Base-by-base conservation (phyloP, 2,888 invertebrate species). In the Antitype chi region DNA sequence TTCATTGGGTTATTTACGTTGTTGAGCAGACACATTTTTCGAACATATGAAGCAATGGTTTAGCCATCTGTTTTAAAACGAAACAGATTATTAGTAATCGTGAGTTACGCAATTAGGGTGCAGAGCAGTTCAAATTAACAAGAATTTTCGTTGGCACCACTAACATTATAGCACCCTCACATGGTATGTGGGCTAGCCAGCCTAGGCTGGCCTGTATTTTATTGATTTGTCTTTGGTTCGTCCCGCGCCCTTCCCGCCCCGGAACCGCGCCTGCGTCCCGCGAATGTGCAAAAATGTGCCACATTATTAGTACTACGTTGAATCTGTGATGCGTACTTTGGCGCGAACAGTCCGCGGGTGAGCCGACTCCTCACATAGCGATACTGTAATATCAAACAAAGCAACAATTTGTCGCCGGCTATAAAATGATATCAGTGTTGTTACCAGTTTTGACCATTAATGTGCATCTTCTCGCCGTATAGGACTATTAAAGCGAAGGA, bases 201-300 rank as follows among this genome's bases (percentile, higher is more conserved):
- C 20, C 7, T 32, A 8, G 6, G 23, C 32, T 32, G 32, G 60
- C 60, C 32, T 60, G 60, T 62, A 23, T 23, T 32, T 53, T 75
- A 78, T 78, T 70, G 77, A 78, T 78, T 57, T 63, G 53, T 52
- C 15, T n/a, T 2, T 63, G 25, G 78, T 60, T 28, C 20, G 32
- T 32, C 28, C 13, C 62, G 23, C 32, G 7, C 62, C 32, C 32
- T 23, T 60, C 57, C 74, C 74, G 74, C 74, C 49, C 1, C 0
- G 23, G 38, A 38, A 17, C 9, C 62, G 57, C 77, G 77, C 79
- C 17, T 79, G 77, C 79, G 77, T 20, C 8, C 38, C 55, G 77
- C 77, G 57, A 13, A 20, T 38, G 76, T 76, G 57, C 63, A 57
- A 43, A 9, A 52, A 38, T 11, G 17, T 47, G 66, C 70, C 20